Evolutionary conservation across 2,888 invertebrate species (phyloP).

Genomic region (Drosophila meridiana): DNA sequence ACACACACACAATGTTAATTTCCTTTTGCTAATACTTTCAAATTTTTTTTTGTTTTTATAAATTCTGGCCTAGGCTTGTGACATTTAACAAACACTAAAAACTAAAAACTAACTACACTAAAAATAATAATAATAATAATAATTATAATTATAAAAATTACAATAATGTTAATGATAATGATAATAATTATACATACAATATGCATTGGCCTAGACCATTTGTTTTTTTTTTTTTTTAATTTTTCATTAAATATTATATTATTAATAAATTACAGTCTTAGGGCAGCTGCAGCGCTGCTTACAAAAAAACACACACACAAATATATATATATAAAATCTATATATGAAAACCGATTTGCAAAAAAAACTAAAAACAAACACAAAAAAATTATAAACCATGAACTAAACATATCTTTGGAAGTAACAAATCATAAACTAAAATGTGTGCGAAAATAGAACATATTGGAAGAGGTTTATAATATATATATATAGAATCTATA

Average conservation of each 20-base stretch:
- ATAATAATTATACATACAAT: slow-evolving; percentile 57
- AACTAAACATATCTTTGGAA: slow-evolving; percentile 80
- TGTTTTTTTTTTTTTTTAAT: slow-evolving; percentile 13
- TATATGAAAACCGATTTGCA: slow-evolving; percentile 37
- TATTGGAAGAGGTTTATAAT: slow-evolving; percentile 6
- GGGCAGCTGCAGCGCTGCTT: slow-evolving; percentile 48
- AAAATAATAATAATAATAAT: slow-evolving; percentile 30
- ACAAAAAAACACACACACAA: slow-evolving; percentile 36
- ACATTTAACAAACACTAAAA: slow-evolving; percentile 46
- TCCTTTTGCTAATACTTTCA: slow-evolving; percentile 66
- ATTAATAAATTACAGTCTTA: slow-evolving; percentile 77
- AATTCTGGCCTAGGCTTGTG: slow-evolving; percentile 66
- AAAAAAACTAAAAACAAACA: slow-evolving; percentile 54
- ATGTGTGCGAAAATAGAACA: slow-evolving; percentile 33
- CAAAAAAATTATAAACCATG: slow-evolving; percentile 39
- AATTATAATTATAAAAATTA: slow-evolving; percentile 17
- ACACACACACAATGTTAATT: slow-evolving; percentile 35
- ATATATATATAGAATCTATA: background rate
- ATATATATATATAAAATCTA: slow-evolving; percentile 6
- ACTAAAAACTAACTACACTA: slow-evolving; percentile 32
- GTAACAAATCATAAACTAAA: slow-evolving; percentile 72
- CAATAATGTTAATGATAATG: slow-evolving; percentile 35
- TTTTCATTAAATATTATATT: slow-evolving; percentile 20
- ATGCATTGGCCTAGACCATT: slow-evolving; percentile 37
- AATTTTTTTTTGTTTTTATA: slow-evolving; percentile 32